These are phyloP conservation scores for Danaus chrysippus DNA, from an alignment of 2,888 invertebrate species.

Conservation along the genomic window DNA sequence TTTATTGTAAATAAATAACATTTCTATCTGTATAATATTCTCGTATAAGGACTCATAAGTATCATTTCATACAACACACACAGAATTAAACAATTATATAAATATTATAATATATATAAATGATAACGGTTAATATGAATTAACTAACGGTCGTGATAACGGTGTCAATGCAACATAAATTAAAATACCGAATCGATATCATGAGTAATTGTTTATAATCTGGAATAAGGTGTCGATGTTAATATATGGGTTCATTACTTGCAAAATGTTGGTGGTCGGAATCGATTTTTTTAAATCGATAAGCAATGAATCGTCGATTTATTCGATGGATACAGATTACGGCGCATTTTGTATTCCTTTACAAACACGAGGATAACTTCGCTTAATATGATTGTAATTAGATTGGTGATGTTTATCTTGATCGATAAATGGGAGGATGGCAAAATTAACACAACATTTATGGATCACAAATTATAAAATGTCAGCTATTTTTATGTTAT, in stretches of 20 bases:
- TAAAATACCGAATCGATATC: conserved; percentile 39
- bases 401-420: conserved; percentile 25
- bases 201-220: conserved; percentile 64
- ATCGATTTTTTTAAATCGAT: conserved; percentile 46
- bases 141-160: conserved; percentile 36
- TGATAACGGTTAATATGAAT: background rate
- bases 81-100: too few relatives aligned
- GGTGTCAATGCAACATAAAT: conserved; percentile 38
- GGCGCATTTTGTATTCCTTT: conserved; percentile 15
- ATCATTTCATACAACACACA: too few relatives aligned
- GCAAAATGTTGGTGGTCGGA: conserved; percentile 65
- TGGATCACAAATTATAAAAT: too few relatives aligned
- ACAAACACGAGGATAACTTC: conserved; percentile 18
- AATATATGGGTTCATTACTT: conserved; percentile 60
- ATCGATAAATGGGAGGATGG: conserved; percentile 2
- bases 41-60: too few relatives aligned
- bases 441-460: too few relatives aligned
- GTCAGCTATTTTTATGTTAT: too few relatives aligned
- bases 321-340: conserved; percentile 29
- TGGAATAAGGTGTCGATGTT: conserved; percentile 63
- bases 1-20: too few relatives aligned
- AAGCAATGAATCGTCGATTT: conserved; percentile 50
- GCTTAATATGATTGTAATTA: conserved; percentile 31
- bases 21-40: too few relatives aligned
- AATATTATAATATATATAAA: background rate